These are phyloP conservation scores for Drosophila longiperda DNA, from an alignment of 2,888 invertebrate genomes.

Conservation along the genomic window DNA sequence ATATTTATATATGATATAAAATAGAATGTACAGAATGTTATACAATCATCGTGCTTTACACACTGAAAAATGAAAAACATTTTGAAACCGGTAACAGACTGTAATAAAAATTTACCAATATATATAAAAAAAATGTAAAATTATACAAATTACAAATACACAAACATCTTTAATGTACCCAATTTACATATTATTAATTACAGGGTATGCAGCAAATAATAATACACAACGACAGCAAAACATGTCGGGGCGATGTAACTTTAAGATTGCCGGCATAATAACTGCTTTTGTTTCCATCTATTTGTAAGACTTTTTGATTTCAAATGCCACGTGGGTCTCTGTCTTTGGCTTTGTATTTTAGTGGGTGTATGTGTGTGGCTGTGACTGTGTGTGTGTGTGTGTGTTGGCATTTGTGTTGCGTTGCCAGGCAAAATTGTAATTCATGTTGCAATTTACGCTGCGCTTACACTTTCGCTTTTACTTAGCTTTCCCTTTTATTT, in stretches of 20 bases:
- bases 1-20: neutral
- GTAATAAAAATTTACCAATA: no score
- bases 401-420: neutral
- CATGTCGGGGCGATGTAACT: slow-evolving; percentile 37
- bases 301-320: slow-evolving; percentile 39
- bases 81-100: neutral
- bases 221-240: slow-evolving; percentile 29
- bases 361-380: neutral
- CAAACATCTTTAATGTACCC: neutral
- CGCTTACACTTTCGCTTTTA: slow-evolving; percentile 53
- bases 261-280: slow-evolving; percentile 48
- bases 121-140: no score
- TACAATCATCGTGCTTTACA: no score
- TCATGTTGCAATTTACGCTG: slow-evolving; percentile 74
- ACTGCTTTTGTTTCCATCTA: slow-evolving; percentile 35
- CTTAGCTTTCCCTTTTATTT: slow-evolving; percentile 8
- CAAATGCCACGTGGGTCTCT: slow-evolving; percentile 21
- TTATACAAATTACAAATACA: neutral
- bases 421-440: slow-evolving; percentile 64
- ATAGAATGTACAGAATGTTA: neutral
- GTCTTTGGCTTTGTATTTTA: neutral
- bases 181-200: neutral
- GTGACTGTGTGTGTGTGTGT: neutral
- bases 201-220: slow-evolving; percentile 36
- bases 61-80: no score